Conservation (phyloP, 2,888 invertebrate species). For the Theretra japonica region DNA sequence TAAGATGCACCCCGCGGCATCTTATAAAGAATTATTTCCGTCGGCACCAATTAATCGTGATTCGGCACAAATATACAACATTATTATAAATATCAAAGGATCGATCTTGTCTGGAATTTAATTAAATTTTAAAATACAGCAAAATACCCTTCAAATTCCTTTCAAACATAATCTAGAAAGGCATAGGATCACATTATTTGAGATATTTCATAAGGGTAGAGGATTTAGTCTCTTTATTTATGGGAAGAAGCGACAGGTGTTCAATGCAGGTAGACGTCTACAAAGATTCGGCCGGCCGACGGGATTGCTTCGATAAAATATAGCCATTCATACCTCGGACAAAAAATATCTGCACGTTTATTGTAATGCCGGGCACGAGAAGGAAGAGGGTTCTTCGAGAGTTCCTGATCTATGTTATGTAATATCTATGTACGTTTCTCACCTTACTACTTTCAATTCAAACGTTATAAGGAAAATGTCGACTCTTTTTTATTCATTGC, state of each 20-base stretch:
- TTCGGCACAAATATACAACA: slow-evolving; percentile 38
- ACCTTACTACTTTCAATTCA: not conserved
- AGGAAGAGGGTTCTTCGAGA: not conserved
- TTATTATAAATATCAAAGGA: not conserved
- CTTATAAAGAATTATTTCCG: slow-evolving; percentile 54
- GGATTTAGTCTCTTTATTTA: slow-evolving; percentile 52
- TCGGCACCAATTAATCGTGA: slow-evolving; percentile 50
- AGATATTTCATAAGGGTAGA: not conserved
- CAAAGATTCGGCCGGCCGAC: slow-evolving; percentile 50
- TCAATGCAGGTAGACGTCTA: slow-evolving; percentile 73
- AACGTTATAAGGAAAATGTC: too few species aligned
- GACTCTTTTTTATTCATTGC: too few species aligned
- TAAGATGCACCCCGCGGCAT: slow-evolving; percentile 60
- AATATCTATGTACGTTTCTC: not conserved
- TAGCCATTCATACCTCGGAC: slow-evolving; percentile 43
- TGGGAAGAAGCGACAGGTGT: slow-evolving; percentile 72
- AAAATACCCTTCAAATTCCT: not conserved
- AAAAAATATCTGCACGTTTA: slow-evolving; percentile 30
- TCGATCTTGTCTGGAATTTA: not conserved
- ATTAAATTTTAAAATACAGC: not conserved
- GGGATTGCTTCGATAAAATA: slow-evolving; percentile 57
- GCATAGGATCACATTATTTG: not conserved
- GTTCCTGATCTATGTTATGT: not conserved
- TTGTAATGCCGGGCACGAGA: slow-evolving; percentile 5
- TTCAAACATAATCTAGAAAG: not conserved